These are phyloP conservation scores for Crotophaga sulcirostris DNA, from an alignment of 2,113 vertebrate species.

Conservation along the genomic window DNA sequence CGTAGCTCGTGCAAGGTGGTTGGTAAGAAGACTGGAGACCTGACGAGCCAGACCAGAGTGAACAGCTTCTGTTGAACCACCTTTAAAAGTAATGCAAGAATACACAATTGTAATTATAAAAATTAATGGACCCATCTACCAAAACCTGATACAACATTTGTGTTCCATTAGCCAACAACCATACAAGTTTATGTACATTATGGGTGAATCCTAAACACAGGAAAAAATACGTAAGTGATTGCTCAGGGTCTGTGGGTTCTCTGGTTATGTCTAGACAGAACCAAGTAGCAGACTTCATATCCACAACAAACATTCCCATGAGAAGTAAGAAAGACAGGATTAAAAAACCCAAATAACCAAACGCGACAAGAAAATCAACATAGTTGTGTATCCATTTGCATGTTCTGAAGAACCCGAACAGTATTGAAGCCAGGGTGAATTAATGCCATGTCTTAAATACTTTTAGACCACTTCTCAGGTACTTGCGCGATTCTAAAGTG, in stretches of 20 bases:
- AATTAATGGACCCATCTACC: rapidly evolving
- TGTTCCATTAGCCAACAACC: not conserved
- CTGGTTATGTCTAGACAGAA: not conserved
- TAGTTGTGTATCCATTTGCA: not conserved
- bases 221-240: not conserved
- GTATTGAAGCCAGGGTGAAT: not conserved
- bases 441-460: not conserved
- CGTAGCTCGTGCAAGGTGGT: slow-evolving; percentile 93
- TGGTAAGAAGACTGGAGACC: slow-evolving; percentile 95
- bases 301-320: not conserved
- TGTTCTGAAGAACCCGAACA: not conserved
- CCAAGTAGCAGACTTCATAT: not conserved
- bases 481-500: not conserved
- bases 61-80: slow-evolving; percentile 92
- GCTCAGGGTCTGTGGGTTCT: not conserved
- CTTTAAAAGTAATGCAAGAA: slow-evolving; percentile 60
- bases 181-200: not conserved
- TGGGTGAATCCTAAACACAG: not conserved
- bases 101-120: not conserved
- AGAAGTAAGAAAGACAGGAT: not conserved
- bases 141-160: not conserved
- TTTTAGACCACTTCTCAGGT: not conserved
- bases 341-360: not conserved
- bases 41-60: slow-evolving; percentile 96
- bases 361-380: not conserved